A percentile compares a stretch with the other conserved stretches of the same genome.
Conservation (phyloP, 2,113 vertebrate species). For the Gymnogyps californianus region DNA sequence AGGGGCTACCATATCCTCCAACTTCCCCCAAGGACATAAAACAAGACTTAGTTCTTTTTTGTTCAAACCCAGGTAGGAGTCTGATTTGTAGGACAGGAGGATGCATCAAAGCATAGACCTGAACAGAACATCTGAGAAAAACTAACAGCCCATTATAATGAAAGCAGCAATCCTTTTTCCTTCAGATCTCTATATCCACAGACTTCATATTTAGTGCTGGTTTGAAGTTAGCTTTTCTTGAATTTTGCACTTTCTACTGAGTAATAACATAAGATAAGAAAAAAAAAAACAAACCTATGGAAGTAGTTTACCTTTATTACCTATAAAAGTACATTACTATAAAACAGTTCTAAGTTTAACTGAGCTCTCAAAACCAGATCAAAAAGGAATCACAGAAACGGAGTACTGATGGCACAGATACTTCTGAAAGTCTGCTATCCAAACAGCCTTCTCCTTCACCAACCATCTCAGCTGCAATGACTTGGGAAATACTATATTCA, state of each 20-base stretch:
- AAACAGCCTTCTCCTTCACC: not conserved
- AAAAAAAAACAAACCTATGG: not conserved
- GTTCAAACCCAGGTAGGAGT: not conserved
- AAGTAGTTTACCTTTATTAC: not conserved
- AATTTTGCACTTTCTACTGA: not conserved
- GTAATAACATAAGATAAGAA: not conserved
- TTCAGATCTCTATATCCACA: not conserved
- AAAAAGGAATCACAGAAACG: not conserved
- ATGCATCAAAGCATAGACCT: not conserved
- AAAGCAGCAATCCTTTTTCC: not conserved
- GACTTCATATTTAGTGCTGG: not conserved
- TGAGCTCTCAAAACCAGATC: not conserved
- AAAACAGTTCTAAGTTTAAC: not conserved
- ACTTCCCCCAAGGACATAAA: not conserved
- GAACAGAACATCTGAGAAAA: not conserved
- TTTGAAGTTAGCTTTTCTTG: not conserved
- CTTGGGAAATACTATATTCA: not conserved
- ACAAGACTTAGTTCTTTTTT: not conserved
- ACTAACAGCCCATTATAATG: not conserved
- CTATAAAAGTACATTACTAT: not conserved
- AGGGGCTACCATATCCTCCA: not conserved
- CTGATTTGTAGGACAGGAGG: not conserved
- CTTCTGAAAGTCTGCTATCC: not conserved
- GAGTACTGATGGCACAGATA: not conserved
- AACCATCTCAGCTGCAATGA: not conserved